phyloP scores from a whole-genome alignment of 2,113 vertebrate species.

The Dipodomys merriami region DNA sequence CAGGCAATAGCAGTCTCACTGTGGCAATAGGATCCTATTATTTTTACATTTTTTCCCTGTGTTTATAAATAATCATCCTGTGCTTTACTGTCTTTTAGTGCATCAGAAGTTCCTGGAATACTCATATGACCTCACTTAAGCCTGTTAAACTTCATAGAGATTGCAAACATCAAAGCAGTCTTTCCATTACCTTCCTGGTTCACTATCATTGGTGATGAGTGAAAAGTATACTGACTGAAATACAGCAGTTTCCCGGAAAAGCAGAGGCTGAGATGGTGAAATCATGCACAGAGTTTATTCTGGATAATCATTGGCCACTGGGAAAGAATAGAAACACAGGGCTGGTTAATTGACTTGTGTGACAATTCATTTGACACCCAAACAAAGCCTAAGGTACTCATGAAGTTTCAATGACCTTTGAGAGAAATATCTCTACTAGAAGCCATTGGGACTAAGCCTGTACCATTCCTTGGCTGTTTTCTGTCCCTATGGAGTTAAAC shows the following conservation, averaged over 20 bases:
- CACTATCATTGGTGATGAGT: background rate
- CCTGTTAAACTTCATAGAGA: background rate
- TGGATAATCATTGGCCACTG: background rate
- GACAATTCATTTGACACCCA: background rate
- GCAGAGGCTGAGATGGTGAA: background rate
- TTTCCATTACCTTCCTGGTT: background rate
- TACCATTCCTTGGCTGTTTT: background rate
- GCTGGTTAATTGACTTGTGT: background rate
- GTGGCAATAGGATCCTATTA: background rate
- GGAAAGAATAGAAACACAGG: background rate
- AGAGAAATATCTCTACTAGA: background rate
- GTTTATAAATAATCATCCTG: background rate
- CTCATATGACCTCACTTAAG: background rate
- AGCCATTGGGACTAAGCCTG: background rate
- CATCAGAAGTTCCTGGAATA: background rate
- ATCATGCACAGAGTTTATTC: background rate
- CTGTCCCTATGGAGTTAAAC: background rate
- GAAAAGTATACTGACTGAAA: background rate
- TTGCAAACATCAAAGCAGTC: background rate
- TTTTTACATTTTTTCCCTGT: background rate
- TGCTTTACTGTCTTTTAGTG: background rate
- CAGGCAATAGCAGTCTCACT: background rate
- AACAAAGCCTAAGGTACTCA: background rate
- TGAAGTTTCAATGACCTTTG: background rate
- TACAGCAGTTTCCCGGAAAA: background rate